These are phyloP conservation scores for Oscheius myriophilus DNA, from an alignment of 2,888 invertebrate genomes.

Conservation along the genomic window DNA sequence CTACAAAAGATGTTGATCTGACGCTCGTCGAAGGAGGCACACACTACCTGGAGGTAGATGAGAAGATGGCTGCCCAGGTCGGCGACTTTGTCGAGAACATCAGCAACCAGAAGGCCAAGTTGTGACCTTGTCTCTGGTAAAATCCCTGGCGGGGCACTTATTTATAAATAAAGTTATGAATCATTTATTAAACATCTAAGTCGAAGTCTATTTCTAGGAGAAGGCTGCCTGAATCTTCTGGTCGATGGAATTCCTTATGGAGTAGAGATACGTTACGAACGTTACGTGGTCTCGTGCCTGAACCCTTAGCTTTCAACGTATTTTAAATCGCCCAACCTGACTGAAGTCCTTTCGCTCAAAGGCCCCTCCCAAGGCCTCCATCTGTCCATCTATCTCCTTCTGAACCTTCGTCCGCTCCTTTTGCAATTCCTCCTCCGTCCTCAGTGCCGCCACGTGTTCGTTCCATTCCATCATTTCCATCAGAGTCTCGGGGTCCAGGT, in stretches of 20 bases:
- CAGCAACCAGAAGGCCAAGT: background rate
- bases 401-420: conserved; percentile 29
- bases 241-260: conserved; percentile 19
- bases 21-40: conserved; percentile 32
- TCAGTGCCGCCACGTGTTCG: conserved; percentile 81
- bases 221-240: conserved; percentile 6
- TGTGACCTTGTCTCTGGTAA: background rate
- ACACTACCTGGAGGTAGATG: conserved; percentile 43
- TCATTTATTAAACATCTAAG: background rate
- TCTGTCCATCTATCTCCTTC: conserved; percentile 2
- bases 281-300: conserved; percentile 25
- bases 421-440: conserved; percentile 29
- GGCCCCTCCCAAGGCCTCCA: conserved; percentile 3
- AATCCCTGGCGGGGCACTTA: background rate
- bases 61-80: conserved; percentile 14
- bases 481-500: conserved; percentile 77
- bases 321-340: background rate
- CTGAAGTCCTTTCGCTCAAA: conserved; percentile 1
- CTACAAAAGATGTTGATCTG: conserved; percentile 33
- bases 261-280: conserved; percentile 28
- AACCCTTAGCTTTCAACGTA: background rate
- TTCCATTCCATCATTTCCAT: conserved; percentile 88
- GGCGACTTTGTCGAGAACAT: conserved; percentile 13
- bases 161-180: background rate
- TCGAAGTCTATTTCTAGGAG: background rate